Conservation (phyloP, 2,113 vertebrate species). For the Synchiropus splendidus region DNA sequence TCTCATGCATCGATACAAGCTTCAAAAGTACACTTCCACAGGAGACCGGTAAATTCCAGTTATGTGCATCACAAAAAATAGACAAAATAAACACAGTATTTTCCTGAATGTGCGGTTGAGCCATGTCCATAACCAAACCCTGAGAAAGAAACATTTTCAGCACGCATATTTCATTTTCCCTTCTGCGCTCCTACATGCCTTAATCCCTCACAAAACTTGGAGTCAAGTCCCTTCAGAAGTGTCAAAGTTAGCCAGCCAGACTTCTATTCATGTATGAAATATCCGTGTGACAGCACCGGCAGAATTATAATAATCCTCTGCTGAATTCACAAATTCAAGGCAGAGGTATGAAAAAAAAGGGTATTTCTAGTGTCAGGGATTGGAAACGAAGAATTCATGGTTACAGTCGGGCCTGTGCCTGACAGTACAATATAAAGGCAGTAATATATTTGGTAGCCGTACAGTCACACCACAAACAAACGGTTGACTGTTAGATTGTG, state of each 20-base stretch:
- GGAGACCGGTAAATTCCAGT: too few relatives aligned
- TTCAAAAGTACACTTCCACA: too few relatives aligned
- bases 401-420: too few relatives aligned
- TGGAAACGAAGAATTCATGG: background rate
- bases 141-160: background rate
- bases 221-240: constrained; percentile 29
- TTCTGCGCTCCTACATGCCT: background rate
- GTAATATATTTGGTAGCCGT: too few relatives aligned
- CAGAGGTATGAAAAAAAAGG: constrained; percentile 16
- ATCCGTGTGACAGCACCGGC: constrained; percentile 38
- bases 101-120: too few relatives aligned
- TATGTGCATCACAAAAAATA: too few relatives aligned
- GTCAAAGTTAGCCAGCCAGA: constrained; percentile 8
- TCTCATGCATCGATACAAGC: too few relatives aligned
- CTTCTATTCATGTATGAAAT: constrained; percentile 17
- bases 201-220: background rate
- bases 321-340: constrained; percentile 37
- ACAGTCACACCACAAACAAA: too few relatives aligned
- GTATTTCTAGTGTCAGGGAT: constrained; percentile 12
- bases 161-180: background rate
- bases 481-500: constrained; percentile 12
- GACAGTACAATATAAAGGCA: too few relatives aligned
- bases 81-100: too few relatives aligned
- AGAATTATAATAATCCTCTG: constrained; percentile 48
- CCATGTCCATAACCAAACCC: too few relatives aligned